Conservation (phyloP, 1,140 invertebrate genomes). For the Eurosta solidaginis region DNA sequence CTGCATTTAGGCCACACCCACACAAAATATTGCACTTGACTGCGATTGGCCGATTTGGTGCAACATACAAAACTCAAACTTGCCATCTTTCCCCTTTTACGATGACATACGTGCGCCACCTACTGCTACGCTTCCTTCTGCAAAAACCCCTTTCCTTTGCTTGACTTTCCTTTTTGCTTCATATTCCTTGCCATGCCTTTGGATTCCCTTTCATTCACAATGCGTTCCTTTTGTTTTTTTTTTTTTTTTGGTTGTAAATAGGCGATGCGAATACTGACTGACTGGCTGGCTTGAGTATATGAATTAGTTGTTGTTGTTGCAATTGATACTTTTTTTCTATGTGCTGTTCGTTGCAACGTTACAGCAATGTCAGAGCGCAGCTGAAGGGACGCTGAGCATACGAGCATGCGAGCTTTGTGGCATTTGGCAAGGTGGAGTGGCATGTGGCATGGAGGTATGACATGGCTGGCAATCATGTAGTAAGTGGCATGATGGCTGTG, state of each 20-base stretch:
- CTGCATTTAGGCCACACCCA: slow-evolving; percentile 59
- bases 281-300: neutral
- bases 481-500: slow-evolving; percentile 19
- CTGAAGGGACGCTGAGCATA: neutral
- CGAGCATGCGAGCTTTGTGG: neutral
- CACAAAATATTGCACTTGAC: slow-evolving; percentile 53
- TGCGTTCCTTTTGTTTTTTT: neutral
- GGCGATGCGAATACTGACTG: neutral
- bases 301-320: neutral
- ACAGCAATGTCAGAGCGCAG: neutral
- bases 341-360: neutral
- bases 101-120: neutral
- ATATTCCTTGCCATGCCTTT: too few species aligned
- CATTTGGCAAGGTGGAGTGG: neutral
- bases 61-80: slow-evolving; percentile 33
- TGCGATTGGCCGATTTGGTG: slow-evolving; percentile 58
- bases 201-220: neutral
- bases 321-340: neutral
- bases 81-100: slow-evolving; percentile 4
- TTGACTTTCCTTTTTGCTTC: too few species aligned
- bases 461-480: neutral
- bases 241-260: neutral
- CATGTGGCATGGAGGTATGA: slow-evolving; percentile 10
- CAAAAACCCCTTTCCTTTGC: neutral
- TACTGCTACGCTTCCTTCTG: neutral